Percentiles rank a stretch among this genome's conserved stretches.
Conservation (phyloP, 2,797 vertebrate species). For the Manis crassicaudata region DNA sequence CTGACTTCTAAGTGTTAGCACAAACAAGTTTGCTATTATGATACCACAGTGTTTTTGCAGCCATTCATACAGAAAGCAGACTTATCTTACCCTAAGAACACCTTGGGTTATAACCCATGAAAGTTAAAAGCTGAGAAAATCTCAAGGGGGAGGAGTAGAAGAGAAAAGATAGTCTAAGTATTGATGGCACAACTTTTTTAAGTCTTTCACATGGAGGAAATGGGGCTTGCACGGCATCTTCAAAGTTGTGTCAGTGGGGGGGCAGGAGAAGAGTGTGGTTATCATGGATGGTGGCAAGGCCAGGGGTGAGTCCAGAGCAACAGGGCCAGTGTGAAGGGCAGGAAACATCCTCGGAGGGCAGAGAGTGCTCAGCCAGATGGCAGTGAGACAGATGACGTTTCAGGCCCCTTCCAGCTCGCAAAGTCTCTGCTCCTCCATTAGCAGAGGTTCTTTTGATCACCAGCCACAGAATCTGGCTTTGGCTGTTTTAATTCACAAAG, state of each 20-base stretch:
- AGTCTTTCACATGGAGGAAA: background rate
- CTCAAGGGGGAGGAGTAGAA: background rate
- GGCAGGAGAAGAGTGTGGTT: background rate
- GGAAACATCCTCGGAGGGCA: background rate
- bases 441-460: background rate
- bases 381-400: background rate
- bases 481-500: background rate
- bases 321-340: background rate
- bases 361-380: background rate
- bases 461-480: background rate
- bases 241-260: background rate
- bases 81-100: background rate
- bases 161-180: background rate
- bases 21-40: background rate
- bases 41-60: background rate
- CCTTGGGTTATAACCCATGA: background rate
- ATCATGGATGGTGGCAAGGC: background rate
- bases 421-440: background rate
- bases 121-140: background rate
- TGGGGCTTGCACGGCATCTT: background rate
- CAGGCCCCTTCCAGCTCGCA: background rate
- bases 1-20: background rate
- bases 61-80: background rate
- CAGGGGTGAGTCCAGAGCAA: background rate
- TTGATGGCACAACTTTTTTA: background rate